A percentile compares a stretch with the other conserved stretches of the same genome.
Conservation (phyloP, 2,113 vertebrate genomes). For the Dipodomys stephensi region DNA sequence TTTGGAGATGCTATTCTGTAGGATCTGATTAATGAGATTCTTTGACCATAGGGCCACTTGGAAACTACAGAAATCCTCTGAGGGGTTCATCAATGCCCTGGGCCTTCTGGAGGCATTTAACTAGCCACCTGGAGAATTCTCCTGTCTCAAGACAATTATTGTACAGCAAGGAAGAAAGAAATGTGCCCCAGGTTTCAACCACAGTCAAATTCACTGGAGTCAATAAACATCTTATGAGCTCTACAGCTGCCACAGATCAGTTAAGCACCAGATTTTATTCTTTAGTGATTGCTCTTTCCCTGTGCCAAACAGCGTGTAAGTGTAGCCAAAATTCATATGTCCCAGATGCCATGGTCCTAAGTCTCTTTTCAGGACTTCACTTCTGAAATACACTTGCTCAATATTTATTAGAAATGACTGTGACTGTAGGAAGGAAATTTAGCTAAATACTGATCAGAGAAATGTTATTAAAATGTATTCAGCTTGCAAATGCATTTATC, state of each 20-base stretch:
- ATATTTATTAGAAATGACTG: neutral
- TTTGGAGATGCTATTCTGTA: neutral
- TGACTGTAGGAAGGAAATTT: neutral
- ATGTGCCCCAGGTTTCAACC: conserved; percentile 41
- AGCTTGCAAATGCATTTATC: neutral
- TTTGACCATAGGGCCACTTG: conserved; percentile 55
- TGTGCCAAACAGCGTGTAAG: neutral
- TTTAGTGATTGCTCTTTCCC: neutral
- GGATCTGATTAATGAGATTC: conserved; percentile 56
- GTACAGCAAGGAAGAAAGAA: conserved; percentile 54
- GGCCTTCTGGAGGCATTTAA: conserved; percentile 72
- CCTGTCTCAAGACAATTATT: conserved; percentile 67
- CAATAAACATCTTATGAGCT: neutral
- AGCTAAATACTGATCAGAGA: neutral
- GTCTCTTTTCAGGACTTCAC: neutral
- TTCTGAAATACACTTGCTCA: neutral
- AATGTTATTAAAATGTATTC: neutral
- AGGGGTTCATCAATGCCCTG: conserved; percentile 45
- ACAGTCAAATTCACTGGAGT: neutral
- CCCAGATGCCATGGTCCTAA: neutral
- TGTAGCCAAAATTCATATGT: neutral
- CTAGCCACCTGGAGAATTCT: conserved; percentile 74
- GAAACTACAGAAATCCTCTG: conserved; percentile 54
- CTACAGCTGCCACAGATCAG: neutral
- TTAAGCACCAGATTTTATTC: neutral